These are phyloP conservation scores for Cyphomyrus plagiostoma DNA, from an alignment of 2,113 vertebrate species.

Conservation along the genomic window DNA sequence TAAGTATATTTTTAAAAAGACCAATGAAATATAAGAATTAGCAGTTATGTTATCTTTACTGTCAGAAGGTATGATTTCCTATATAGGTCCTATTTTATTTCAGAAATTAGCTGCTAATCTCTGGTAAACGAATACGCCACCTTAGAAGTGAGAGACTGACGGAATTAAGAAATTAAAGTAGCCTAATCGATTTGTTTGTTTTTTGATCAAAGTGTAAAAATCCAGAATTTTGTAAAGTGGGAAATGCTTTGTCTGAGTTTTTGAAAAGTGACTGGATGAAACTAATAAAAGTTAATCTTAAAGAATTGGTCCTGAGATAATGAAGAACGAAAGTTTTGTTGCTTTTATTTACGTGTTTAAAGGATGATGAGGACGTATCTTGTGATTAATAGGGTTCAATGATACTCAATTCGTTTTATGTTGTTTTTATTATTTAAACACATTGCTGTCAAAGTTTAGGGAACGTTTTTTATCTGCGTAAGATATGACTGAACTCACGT, in stretches of 20 bases:
- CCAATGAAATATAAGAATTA: background rate
- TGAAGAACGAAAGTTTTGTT: constrained; percentile 17
- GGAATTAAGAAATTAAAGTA: background rate
- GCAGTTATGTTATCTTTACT: background rate
- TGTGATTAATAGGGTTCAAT: background rate
- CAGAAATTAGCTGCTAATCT: background rate
- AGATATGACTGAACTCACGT: background rate
- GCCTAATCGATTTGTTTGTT: background rate
- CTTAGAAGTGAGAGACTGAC: background rate
- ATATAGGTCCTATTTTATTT: background rate
- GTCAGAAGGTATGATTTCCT: background rate
- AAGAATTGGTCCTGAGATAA: constrained; percentile 25
- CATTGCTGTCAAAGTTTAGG: background rate
- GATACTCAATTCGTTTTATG: background rate
- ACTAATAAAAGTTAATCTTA: constrained; percentile 38
- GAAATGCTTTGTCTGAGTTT: constrained; percentile 22
- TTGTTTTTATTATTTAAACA: background rate
- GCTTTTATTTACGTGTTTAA: background rate
- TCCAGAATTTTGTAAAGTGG: background rate
- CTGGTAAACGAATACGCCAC: background rate
- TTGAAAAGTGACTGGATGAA: constrained; percentile 32
- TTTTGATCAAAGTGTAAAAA: background rate
- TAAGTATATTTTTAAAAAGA: background rate
- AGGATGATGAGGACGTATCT: background rate
- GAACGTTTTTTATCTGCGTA: background rate